Evolutionary conservation across 2,888 invertebrate species (phyloP).

Genomic region (Strigamia maritima): DNA sequence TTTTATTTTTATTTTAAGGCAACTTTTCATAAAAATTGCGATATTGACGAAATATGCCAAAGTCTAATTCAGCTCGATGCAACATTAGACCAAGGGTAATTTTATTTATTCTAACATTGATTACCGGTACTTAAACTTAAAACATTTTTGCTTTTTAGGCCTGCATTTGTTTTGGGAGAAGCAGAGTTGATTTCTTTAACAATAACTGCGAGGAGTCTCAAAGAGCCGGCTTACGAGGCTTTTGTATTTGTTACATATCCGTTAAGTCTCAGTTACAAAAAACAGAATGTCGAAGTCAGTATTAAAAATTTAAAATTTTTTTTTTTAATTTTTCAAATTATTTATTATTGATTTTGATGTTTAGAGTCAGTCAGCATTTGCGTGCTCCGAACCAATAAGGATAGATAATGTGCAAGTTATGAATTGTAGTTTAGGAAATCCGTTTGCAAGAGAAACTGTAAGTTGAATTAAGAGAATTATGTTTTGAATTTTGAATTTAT

Average conservation of each 20-base stretch:
- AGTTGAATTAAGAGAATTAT: background rate
- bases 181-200: constrained; percentile 73
- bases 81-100: background rate
- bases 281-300: background rate
- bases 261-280: constrained; percentile 66
- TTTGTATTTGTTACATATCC: constrained; percentile 77
- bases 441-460: background rate
- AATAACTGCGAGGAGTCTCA: constrained; percentile 70
- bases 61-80: constrained; percentile 62
- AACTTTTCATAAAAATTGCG: constrained; percentile 87
- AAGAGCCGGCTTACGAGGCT: constrained; percentile 87
- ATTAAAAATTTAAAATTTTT: too few species aligned
- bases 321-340: background rate
- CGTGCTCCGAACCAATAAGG: background rate
- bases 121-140: too few species aligned
- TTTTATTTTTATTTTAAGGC: constrained; percentile 57
- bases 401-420: background rate
- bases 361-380: background rate
- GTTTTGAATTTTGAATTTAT: background rate
- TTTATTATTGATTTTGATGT: background rate
- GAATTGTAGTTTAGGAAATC: background rate
- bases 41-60: constrained; percentile 78
- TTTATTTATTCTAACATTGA: constrained; percentile 5
- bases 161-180: constrained; percentile 63
- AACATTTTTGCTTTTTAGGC: constrained; percentile 43